phyloP scores from a whole-genome alignment of 2,797 vertebrate genomes.

The Anas bernieri region DNA sequence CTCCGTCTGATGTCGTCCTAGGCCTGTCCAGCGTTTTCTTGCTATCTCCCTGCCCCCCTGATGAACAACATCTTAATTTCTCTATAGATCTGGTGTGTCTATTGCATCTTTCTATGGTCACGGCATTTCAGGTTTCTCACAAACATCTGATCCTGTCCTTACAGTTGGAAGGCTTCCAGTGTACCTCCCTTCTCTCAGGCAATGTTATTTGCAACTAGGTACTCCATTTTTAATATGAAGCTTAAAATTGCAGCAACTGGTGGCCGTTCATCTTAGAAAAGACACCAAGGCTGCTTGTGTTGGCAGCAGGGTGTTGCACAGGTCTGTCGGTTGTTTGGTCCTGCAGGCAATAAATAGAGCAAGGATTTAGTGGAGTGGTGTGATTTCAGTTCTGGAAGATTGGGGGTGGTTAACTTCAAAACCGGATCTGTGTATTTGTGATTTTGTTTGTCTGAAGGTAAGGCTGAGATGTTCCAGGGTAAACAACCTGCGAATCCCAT shows the following conservation, averaged over 20 bases:
- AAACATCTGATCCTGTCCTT: neutral
- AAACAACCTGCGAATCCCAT: neutral
- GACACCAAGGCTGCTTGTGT: neutral
- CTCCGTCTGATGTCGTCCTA: neutral
- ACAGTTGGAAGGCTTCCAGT: neutral
- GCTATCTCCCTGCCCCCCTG: neutral
- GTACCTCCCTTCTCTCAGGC: neutral
- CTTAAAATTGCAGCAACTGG: neutral
- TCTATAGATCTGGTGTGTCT: neutral
- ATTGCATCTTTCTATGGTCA: neutral
- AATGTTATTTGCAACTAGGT: neutral
- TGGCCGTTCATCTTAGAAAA: neutral
- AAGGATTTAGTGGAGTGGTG: neutral
- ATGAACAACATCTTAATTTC: neutral
- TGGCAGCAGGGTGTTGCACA: neutral
- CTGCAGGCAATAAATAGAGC: neutral
- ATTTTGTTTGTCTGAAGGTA: constrained; percentile 15
- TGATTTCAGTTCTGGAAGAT: neutral
- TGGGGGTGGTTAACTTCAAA: neutral
- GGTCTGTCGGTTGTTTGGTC: neutral
- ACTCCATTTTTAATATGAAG: neutral
- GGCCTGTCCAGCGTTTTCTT: neutral
- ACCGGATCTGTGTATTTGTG: neutral
- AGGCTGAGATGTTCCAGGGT: neutral
- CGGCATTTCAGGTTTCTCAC: neutral